Conservation (phyloP, 1,140 invertebrate species). For the Carcinoscorpius rotundicauda region DNA sequence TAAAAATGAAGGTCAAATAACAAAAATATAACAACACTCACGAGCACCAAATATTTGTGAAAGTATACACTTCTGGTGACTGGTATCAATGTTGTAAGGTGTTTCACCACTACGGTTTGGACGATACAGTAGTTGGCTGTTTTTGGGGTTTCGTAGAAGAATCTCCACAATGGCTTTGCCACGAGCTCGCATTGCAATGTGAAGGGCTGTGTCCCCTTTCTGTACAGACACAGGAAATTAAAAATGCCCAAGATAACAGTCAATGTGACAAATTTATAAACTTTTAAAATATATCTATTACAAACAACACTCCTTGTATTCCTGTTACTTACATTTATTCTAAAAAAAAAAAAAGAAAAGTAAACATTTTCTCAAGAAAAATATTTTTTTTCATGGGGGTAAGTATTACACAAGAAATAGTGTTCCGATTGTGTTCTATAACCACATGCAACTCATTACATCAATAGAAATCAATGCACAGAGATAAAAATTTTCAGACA, state of each 20-base stretch:
- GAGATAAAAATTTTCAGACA: too few relatives aligned
- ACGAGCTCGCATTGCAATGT: slow-evolving; percentile 88
- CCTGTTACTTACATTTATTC: too few relatives aligned
- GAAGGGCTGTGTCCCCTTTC: slow-evolving; percentile 89
- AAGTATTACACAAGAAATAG: too few relatives aligned
- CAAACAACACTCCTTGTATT: neutral
- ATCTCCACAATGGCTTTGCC: slow-evolving; percentile 86
- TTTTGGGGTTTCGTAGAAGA: slow-evolving; percentile 84
- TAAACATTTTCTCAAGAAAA: too few relatives aligned
- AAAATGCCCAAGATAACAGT: slow-evolving; percentile 5
- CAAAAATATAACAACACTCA: slow-evolving; percentile 36
- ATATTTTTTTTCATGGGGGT: too few relatives aligned
- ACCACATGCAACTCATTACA: too few relatives aligned
- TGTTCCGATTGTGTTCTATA: too few relatives aligned
- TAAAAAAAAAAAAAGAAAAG: too few relatives aligned
- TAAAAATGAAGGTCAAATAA: too few relatives aligned
- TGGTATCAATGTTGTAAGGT: slow-evolving; percentile 93
- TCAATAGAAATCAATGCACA: too few relatives aligned
- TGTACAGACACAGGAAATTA: slow-evolving; percentile 8
- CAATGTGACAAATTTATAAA: neutral
- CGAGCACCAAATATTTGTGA: slow-evolving; percentile 90
- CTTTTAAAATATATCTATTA: slow-evolving; percentile 6
- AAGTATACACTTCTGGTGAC: slow-evolving; percentile 85
- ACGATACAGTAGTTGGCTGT: slow-evolving; percentile 88
- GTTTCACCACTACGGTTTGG: slow-evolving; percentile 93